Conservation (phyloP, 2,113 vertebrate genomes). For the Emydocephalus ijimae region DNA sequence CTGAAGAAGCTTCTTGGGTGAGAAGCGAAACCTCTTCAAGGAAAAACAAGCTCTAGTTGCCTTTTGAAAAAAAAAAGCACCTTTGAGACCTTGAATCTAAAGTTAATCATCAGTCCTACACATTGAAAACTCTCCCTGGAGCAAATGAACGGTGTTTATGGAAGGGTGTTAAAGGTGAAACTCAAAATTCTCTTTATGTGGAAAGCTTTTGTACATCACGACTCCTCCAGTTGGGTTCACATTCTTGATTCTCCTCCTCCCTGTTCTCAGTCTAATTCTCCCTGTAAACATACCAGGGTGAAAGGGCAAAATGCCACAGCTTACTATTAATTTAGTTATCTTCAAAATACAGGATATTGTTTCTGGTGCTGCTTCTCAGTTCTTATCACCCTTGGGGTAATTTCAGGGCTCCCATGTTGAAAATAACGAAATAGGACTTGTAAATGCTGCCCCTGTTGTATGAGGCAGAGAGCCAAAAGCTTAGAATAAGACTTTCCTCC, state of each 20-base stretch:
- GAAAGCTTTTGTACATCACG: background rate
- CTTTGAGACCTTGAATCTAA: background rate
- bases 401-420: too few species aligned
- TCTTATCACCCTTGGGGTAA: background rate
- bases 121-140: background rate
- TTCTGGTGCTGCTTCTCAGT: too few species aligned
- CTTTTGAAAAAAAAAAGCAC: background rate
- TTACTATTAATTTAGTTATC: background rate
- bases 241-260: background rate
- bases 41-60: background rate
- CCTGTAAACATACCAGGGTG: background rate
- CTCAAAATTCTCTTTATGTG: background rate
- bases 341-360: background rate
- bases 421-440: background rate
- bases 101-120: background rate
- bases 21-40: background rate
- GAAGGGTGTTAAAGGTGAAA: background rate
- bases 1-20: background rate
- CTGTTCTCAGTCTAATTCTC: background rate
- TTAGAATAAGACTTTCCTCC: background rate
- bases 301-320: background rate
- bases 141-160: background rate
- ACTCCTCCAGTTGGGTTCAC: background rate
- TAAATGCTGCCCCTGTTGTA: background rate
- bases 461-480: background rate